Base-by-base conservation (phyloP, 1,140 invertebrate species). In the Latrodectus geometricus region DNA sequence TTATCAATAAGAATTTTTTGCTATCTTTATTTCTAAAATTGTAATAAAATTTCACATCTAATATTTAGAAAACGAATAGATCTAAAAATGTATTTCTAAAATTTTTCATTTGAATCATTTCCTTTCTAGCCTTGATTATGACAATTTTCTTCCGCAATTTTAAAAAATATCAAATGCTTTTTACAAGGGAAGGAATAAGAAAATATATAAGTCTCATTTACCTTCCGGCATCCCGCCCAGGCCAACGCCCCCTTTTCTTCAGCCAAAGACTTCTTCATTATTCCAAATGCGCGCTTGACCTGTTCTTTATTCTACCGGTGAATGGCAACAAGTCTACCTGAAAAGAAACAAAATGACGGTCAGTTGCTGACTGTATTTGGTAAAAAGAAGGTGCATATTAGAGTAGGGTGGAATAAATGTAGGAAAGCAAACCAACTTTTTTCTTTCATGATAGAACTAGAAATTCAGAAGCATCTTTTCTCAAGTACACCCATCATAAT, bases 161-260 rank as follows among this genome's bases (percentile, higher is more conserved):
- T 35, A 35, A 35, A 35, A 35, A 35, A 35, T 35, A 5, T 35
- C 35, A 35, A 35, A 35, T 5, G 35, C 35, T 35, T 35, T 35
- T 35, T 35, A 35, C 35, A 35, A 20, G 12, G 3, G 11, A 61
- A 23, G 9, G n/a, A 50, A n/a, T 14, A 20, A 5, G 12, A 11
- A 52, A 76, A 4, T 9, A 20, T 8, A 21, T 5, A 74, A 4
- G 14, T 4, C 20, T 50, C 20, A 61, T 35, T 72, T 21, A 86
- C 83, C 65, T 86, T 86, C 17, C 83, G 77, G 68, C 83, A 86
- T 7, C 83, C 83, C 5, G 83, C 83, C 75, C 83, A 77, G 0
- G 83, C 83, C 52, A 86, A 72, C 56, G 83, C 74, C 17, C 74
- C 65, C 21, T 86, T 86, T 69, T 86, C 83, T 35, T 86, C 83